Evolutionary conservation across 1,140 invertebrate species (phyloP), one percentile per base, ranked within the genome.

Genomic region (Delia radicum): DNA sequence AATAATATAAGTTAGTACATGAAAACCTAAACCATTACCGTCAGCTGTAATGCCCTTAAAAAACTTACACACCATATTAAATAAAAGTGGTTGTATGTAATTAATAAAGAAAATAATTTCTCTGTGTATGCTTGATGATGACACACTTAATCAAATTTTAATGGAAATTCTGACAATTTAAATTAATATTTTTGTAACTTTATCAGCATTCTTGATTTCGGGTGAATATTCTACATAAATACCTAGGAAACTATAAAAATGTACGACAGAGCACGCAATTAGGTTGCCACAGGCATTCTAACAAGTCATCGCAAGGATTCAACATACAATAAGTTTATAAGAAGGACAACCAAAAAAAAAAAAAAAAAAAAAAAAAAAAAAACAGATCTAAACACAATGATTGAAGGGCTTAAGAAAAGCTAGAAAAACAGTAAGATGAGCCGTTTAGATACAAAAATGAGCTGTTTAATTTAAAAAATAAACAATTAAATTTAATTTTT

Each of bases 231-330:
- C n/a, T n/a, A 10, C 8, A 48, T 21, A 55, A 55, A 55, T 55
- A 21, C 48, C 48, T n/a, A 21, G 29, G 15, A 33, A 69, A 33
- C n/a, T 33, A 69, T 10, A 18, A 21, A 69, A 21, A 69, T 33
- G n/a, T 6, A 55, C n/a, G 18, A 55, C 18, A 18, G 21, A 21
- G 65, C 65, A 69, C 65, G 65, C 65, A 69, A 69, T 69, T 69
- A 69, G 37, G n/a, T 69, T 69, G 65, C 65, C 65, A 69, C 65
- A 69, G 31, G 65, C 65, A 69, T 69, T 69, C 37, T 69, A 69
- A 69, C 65, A 69, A 69, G 29, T 33, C 21, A 69, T 69, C 65
- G 65, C 65, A 18, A 7, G 21, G n/a, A 69, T 15, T 55, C 48
- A 55, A 55, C 18, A 13, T 10, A 33, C 8, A 10, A 10, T 37